Evolutionary conservation across 2,797 vertebrate genomes (phyloP).

Genomic region (Rhinophrynus dorsalis): DNA sequence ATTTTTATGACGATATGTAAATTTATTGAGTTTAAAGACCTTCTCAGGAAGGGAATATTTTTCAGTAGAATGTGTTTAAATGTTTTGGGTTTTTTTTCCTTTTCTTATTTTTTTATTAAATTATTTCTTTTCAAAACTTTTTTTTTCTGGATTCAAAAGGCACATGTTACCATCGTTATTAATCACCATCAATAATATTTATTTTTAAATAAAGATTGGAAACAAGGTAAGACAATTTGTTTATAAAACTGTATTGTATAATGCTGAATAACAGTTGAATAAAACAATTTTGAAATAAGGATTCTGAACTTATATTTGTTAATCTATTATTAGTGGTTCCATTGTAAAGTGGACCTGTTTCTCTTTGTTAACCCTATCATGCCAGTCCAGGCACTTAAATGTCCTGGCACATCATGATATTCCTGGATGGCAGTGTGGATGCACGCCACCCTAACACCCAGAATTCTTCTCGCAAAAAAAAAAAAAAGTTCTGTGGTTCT

Average conservation of each 20-base stretch:
- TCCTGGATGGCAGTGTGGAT: too few species aligned
- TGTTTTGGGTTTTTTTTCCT: slow-evolving; percentile 51
- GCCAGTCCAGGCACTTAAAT: too few species aligned
- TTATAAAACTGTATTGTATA: slow-evolving; percentile 87
- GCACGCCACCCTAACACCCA: too few species aligned
- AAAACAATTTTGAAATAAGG: slow-evolving; percentile 84
- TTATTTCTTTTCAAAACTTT: slow-evolving; percentile 81
- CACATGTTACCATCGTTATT: slow-evolving; percentile 82
- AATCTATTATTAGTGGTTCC: too few species aligned
- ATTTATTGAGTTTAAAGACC: slow-evolving; percentile 65
- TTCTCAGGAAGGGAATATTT: slow-evolving; percentile 74
- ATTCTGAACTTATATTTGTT: slow-evolving; percentile 41
- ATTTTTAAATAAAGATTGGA: slow-evolving; percentile 92
- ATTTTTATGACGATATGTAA: slow-evolving; percentile 68
- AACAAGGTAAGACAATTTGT: slow-evolving; percentile 85
- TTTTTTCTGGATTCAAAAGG: slow-evolving; percentile 81
- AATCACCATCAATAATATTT: slow-evolving; percentile 90
- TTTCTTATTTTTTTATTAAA: slow-evolving; percentile 68
- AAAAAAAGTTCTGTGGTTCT: too few species aligned
- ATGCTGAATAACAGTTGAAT: slow-evolving; percentile 84
- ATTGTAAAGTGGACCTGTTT: too few species aligned
- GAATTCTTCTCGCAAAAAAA: too few species aligned
- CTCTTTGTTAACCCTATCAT: too few species aligned
- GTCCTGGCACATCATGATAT: too few species aligned
- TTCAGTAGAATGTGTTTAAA: slow-evolving; percentile 75